A percentile compares a stretch with the other conserved stretches of the same genome.
phyloP scores from a whole-genome alignment of 2,888 invertebrate genomes.

The Cataglyphis albicans region DNA sequence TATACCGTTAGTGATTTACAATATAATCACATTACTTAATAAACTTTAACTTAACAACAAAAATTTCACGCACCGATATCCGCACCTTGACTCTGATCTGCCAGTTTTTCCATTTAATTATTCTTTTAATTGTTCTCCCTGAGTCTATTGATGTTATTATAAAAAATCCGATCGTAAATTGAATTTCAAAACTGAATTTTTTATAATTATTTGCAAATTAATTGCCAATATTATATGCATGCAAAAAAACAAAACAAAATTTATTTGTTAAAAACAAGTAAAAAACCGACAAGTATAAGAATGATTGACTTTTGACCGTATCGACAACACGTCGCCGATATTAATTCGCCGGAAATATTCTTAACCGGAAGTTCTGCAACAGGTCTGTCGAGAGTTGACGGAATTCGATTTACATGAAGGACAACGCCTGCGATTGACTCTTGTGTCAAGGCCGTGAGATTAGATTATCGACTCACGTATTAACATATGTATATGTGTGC shows the following conservation, averaged over 20 bases:
- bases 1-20: too few species aligned
- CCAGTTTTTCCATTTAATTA: too few species aligned
- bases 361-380: constrained; percentile 57
- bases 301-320: neutral
- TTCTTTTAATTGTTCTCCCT: too few species aligned
- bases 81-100: too few species aligned
- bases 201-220: neutral
- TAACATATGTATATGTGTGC: constrained; percentile 18
- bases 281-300: neutral
- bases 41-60: too few species aligned
- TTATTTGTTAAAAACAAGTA: constrained; percentile 8
- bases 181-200: neutral
- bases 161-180: neutral
- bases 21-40: too few species aligned
- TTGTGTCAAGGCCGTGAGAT: constrained; percentile 70
- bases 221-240: neutral
- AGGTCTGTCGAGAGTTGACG: neutral
- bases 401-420: constrained; percentile 40
- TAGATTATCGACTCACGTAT: constrained; percentile 59
- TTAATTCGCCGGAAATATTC: constrained; percentile 58
- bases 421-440: constrained; percentile 51
- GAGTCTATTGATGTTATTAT: too few species aligned
- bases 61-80: too few species aligned
- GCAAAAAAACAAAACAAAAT: neutral
- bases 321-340: neutral